phyloP scores from a whole-genome alignment of 1,140 invertebrate genomes.

The Semibalanus balanoides region DNA sequence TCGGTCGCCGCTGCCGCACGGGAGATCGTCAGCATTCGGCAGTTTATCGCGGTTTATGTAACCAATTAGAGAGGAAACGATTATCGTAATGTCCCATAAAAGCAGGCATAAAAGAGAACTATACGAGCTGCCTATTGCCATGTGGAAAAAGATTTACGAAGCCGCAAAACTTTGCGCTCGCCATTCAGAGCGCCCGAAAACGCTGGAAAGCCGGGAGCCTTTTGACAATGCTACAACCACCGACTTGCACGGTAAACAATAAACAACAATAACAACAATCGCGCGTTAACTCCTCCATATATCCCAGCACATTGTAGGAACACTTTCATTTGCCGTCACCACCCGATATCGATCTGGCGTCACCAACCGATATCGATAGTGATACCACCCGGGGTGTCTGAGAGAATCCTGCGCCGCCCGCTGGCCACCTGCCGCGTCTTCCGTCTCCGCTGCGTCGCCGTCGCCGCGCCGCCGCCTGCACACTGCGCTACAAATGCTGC shows the following conservation, averaged over 20 bases:
- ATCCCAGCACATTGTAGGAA: no score
- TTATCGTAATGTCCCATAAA: background rate
- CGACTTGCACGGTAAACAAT: no score
- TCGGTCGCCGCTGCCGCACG: no score
- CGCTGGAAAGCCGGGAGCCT: background rate
- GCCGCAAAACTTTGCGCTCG: background rate
- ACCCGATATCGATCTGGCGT: no score
- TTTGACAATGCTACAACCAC: no score
- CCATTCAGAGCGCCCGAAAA: background rate
- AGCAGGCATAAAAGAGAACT: background rate
- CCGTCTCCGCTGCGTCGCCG: background rate
- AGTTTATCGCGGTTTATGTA: constrained; percentile 1
- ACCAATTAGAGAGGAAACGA: constrained; percentile 2
- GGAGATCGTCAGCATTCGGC: background rate
- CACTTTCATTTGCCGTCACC: no score
- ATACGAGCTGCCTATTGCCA: background rate
- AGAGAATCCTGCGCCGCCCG: no score
- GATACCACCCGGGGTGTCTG: no score
- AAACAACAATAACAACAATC: no score
- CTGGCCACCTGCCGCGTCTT: background rate
- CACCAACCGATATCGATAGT: no score
- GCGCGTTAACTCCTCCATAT: no score
- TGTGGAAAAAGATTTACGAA: background rate
- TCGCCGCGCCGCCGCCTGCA: background rate
- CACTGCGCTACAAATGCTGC: background rate